Conservation (phyloP, 2,888 invertebrate species). For the Odontocerum albicorne region DNA sequence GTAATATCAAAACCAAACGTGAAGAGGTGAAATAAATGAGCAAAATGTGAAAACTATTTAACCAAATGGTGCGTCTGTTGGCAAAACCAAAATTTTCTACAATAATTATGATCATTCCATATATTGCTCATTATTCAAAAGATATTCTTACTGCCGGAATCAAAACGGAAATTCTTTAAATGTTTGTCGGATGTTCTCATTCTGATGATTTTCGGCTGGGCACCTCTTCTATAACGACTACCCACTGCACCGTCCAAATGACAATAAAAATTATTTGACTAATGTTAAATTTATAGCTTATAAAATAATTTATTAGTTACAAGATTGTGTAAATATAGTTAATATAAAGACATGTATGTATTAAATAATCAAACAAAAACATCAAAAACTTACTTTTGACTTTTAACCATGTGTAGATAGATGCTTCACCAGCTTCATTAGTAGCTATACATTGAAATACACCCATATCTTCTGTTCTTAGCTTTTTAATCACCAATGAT, state of each 20-base stretch:
- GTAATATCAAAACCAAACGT: constrained; percentile 1
- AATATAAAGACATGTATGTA: not conserved
- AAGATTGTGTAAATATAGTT: too few relatives aligned
- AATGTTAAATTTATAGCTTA: too few relatives aligned
- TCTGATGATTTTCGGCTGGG: constrained; percentile 66
- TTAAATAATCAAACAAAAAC: constrained; percentile 16
- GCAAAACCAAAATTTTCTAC: constrained; percentile 35
- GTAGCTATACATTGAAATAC: constrained; percentile 93
- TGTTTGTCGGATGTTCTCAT: constrained; percentile 62
- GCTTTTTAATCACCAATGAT: constrained; percentile 75
- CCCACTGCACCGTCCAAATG: constrained; percentile 32
- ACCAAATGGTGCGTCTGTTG: constrained; percentile 38
- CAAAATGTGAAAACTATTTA: constrained; percentile 26
- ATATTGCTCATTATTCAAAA: constrained; percentile 23
- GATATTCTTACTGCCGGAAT: constrained; percentile 61
- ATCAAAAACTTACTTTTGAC: constrained; percentile 89
- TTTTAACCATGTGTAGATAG: constrained; percentile 87
- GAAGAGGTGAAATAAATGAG: constrained; percentile 13
- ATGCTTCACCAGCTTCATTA: constrained; percentile 89
- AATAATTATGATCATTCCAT: constrained; percentile 19
- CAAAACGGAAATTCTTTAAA: constrained; percentile 61
- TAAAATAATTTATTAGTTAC: too few relatives aligned
- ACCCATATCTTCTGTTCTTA: constrained; percentile 85
- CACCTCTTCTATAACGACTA: constrained; percentile 52
- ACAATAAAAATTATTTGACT: too few relatives aligned